Conservation (phyloP, 2,888 invertebrate species). For the Halocaridina rubra region DNA sequence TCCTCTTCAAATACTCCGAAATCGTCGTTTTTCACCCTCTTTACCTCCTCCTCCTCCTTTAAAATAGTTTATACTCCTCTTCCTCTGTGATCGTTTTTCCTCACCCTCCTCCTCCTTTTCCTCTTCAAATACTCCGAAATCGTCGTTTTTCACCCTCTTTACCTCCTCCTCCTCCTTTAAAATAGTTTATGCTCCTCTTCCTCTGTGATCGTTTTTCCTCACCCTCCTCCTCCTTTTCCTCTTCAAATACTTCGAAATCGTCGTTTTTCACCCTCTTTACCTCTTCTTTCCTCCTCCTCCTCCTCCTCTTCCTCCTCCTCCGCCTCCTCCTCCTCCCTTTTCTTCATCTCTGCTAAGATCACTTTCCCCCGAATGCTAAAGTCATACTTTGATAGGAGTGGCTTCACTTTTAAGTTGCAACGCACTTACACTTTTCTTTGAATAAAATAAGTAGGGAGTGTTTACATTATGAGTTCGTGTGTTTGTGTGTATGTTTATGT, state of each 20-base stretch:
- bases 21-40: background rate
- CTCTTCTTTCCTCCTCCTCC: background rate
- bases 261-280: background rate
- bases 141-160: background rate
- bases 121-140: background rate
- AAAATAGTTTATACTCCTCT: background rate
- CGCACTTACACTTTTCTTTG: too few species aligned
- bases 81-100: background rate
- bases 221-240: background rate
- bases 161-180: background rate
- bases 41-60: background rate
- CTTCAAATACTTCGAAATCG: background rate
- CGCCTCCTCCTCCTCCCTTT: background rate
- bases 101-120: background rate
- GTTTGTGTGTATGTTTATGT: too few species aligned
- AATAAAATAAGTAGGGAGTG: too few species aligned
- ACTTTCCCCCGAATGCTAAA: too few species aligned
- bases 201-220: background rate
- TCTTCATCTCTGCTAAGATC: too few species aligned
- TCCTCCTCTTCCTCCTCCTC: background rate
- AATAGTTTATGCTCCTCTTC: background rate
- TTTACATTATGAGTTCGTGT: too few species aligned
- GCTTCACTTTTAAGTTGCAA: too few species aligned
- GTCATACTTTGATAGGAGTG: too few species aligned
- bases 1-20: background rate